Conservation (phyloP, 1,140 invertebrate species). For the Ceratitis capitata region DNA sequence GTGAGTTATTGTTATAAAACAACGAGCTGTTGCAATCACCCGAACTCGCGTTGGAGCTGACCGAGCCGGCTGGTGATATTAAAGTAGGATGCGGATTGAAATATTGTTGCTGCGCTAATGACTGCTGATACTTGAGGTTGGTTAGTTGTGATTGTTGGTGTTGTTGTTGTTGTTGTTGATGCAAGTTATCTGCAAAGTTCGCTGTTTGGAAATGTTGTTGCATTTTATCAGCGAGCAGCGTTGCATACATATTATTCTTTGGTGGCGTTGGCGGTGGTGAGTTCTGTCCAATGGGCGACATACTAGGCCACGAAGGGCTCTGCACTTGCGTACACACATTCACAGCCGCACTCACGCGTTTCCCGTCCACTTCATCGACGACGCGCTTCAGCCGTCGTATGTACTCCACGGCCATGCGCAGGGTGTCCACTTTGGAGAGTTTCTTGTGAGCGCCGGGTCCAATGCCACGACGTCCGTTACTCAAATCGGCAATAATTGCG, state of each 20-base stretch:
- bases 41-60: slow-evolving; percentile 35
- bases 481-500: slow-evolving; percentile 76
- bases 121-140: slow-evolving; percentile 45
- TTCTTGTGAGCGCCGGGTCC: slow-evolving; percentile 79
- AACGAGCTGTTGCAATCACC: slow-evolving; percentile 17
- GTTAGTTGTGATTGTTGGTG: slow-evolving; percentile 47
- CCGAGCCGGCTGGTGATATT: slow-evolving; percentile 46
- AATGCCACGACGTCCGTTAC: slow-evolving; percentile 70
- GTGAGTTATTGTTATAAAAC: slow-evolving; percentile 6
- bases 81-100: slow-evolving; percentile 42
- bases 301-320: background rate
- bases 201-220: slow-evolving; percentile 41
- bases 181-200: slow-evolving; percentile 38
- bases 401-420: slow-evolving; percentile 93
- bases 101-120: slow-evolving; percentile 47
- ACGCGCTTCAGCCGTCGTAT: slow-evolving; percentile 87
- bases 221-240: background rate
- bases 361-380: slow-evolving; percentile 65
- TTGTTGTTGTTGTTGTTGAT: slow-evolving; percentile 52
- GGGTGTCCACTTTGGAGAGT: slow-evolving; percentile 94
- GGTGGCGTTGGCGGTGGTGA: slow-evolving; percentile 37
- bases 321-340: slow-evolving; percentile 23
- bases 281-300: background rate
- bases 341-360: background rate
- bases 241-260: background rate